phyloP scores from a whole-genome alignment of 1,140 invertebrate species.

The Belonocnema kinseyi region DNA sequence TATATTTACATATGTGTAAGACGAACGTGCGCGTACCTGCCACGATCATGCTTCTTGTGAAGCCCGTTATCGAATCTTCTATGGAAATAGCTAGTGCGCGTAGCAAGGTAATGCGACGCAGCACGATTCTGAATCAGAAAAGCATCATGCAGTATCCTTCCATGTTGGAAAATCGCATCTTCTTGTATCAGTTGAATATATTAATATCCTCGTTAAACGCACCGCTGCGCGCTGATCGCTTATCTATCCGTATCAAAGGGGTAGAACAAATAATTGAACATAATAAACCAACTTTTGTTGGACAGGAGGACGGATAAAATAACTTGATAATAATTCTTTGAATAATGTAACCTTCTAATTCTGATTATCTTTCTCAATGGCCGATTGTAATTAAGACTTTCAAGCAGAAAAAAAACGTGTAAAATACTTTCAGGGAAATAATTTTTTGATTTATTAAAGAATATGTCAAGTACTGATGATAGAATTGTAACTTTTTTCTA shows the following conservation, averaged over 20 bases:
- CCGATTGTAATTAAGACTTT: not conserved
- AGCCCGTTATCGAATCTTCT: conserved; percentile 59
- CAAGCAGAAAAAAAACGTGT: not conserved
- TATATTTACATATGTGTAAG: conserved; percentile 45
- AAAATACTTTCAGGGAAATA: not conserved
- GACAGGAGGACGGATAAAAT: not conserved
- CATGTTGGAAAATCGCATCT: conserved; percentile 19
- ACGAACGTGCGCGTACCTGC: conserved; percentile 43
- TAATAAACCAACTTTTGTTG: not conserved
- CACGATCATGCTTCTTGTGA: conserved; percentile 50
- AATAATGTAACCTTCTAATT: not conserved
- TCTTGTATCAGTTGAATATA: conserved; percentile 24
- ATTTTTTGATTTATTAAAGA: not conserved
- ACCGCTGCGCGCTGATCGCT: not conserved
- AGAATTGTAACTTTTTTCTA: too few species aligned
- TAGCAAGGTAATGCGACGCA: conserved; percentile 48
- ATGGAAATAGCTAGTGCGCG: conserved; percentile 47
- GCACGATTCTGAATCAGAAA: conserved; percentile 17
- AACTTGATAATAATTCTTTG: not conserved
- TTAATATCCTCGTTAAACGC: conserved; percentile 24
- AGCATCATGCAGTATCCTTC: conserved; percentile 3
- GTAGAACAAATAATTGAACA: conserved; percentile 1
- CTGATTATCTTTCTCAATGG: not conserved
- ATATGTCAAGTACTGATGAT: not conserved
- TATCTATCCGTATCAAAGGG: not conserved